phyloP scores from a whole-genome alignment of 1,140 invertebrate species.

The Kradibia gibbosae region DNA sequence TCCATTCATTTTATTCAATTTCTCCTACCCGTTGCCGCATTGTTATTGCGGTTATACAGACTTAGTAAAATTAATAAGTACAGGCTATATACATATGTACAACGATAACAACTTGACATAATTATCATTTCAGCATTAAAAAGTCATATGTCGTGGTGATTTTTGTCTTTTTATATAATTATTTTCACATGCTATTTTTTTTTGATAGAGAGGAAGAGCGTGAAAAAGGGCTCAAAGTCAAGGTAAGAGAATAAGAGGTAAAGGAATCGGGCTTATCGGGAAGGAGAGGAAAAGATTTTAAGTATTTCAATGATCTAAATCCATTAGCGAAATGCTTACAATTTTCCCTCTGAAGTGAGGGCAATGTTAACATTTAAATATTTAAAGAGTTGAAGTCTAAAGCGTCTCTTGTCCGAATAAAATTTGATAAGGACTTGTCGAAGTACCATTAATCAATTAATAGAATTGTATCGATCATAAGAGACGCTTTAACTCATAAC shows the following conservation, averaged over 20 bases:
- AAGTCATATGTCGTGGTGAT: constrained; percentile 52
- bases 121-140: constrained; percentile 61
- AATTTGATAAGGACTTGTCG: not conserved
- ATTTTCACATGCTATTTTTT: constrained; percentile 44
- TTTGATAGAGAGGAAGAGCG: no score
- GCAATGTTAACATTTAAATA: no score
- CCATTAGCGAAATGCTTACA: constrained; percentile 19
- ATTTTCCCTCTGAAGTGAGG: not conserved
- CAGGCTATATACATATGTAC: constrained; percentile 74
- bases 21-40: constrained; percentile 38
- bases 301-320: constrained; percentile 37
- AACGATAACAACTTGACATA: constrained; percentile 64
- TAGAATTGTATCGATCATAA: not conserved
- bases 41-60: constrained; percentile 57
- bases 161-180: constrained; percentile 31
- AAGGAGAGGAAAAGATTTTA: constrained; percentile 41
- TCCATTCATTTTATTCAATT: constrained; percentile 40
- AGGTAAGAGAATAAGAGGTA: no score
- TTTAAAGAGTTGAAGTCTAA: no score
- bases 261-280: no score
- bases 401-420: no score
- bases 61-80: constrained; percentile 73
- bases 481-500: constrained; percentile 25
- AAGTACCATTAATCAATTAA: no score
- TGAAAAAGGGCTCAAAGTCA: no score